Base-by-base conservation (phyloP, 2,113 vertebrate genomes). In the Polyodon spathula region DNA sequence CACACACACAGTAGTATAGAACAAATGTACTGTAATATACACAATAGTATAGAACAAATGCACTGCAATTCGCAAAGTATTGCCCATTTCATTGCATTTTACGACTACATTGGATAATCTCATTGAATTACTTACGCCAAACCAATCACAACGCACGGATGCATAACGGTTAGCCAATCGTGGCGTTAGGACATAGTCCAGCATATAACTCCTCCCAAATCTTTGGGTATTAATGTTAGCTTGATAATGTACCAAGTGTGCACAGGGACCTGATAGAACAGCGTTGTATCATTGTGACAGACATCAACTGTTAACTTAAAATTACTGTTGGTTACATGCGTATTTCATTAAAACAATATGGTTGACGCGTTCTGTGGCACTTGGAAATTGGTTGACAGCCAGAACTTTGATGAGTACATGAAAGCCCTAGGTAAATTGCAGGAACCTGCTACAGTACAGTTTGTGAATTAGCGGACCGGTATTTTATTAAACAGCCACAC, bases 401-500 rank as follows among this genome's bases (percentile, higher is more conserved):
- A 95, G 51, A 93, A 97, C 65, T 97, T 96, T 58, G 92, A 97
- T 58, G 91, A 93, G 6, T 97, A 95, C 64, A 91, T 97, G 93
- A 95, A 93, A 78, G 85, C 88, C 2, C 70, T 95, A 0, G 93
- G 95, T 97, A 81, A 72, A 91, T 88, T 51, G 46, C 27, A 27
- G 27, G 27, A 27, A 27, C 27, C 27, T 27, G 27, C 27, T 27
- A 27, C 27, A 27, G 27, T 27, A 27, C 27, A 27, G 27, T 3
- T 2, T 27, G 27, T 27, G 27, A 27, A 27, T 27, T 27, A 27
- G 27, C 2, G 3, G 27, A 27, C 27, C 27, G 3, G 27, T 27
- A 27, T 27, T 27, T 27, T 27, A 27, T 27, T 27, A 27, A 27
- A 27, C 27, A 27, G 27, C 27, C 27, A 3, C 27, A n/a, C n/a